These are phyloP conservation scores for Ophioninae sp. DNA, from an alignment of 2,888 invertebrate genomes.

Conservation along the genomic window DNA sequence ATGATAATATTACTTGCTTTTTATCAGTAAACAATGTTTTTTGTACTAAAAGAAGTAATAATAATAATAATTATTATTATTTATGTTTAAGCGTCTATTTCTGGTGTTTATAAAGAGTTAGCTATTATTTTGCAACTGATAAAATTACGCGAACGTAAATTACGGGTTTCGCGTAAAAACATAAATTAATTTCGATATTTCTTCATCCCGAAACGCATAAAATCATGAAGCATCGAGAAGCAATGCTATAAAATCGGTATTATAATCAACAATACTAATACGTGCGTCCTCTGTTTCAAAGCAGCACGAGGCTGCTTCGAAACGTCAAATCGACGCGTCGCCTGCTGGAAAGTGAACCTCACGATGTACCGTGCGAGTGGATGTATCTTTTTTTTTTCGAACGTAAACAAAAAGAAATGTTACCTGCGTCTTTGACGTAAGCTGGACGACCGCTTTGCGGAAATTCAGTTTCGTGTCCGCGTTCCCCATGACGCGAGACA, in stretches of 20 bases:
- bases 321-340: conserved; percentile 21
- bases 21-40: too few species aligned
- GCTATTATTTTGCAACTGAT: neutral
- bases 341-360: conserved; percentile 10
- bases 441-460: conserved; percentile 97
- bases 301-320: conserved; percentile 5
- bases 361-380: neutral
- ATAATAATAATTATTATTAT: neutral
- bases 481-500: conserved; percentile 91
- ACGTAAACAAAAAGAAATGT: conserved; percentile 53
- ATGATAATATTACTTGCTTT: too few species aligned
- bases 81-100: neutral
- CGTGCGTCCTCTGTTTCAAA: neutral
- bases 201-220: neutral
- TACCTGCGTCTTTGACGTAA: conserved; percentile 98
- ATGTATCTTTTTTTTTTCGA: neutral
- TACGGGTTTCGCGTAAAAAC: neutral
- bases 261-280: conserved; percentile 6
- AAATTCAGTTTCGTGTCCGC: conserved; percentile 99
- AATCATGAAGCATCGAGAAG: neutral
- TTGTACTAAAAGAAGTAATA: neutral
- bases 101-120: neutral
- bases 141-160: neutral
- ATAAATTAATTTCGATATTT: neutral
- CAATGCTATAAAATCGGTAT: neutral